Conservation (phyloP, 2,888 invertebrate genomes). For the Eledona agricola region DNA sequence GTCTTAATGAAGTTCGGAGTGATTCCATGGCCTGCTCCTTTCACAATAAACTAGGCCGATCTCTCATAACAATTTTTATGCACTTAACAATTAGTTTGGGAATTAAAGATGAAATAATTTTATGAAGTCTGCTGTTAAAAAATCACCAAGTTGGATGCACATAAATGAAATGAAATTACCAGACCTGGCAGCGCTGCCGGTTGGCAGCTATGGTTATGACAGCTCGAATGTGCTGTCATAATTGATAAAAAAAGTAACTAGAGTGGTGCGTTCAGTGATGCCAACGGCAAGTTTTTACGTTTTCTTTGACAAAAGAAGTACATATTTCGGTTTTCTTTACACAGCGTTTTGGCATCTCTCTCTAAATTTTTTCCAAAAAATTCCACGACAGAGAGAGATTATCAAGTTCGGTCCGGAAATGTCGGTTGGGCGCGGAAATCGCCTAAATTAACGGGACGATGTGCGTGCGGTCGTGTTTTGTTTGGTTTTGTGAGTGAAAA, state of each 20-base stretch:
- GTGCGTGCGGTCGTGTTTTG: slow-evolving; percentile 5
- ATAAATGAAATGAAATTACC: no score
- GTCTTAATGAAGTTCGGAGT: no score
- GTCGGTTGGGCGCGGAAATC: slow-evolving; percentile 20
- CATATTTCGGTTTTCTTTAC: slow-evolving; percentile 43
- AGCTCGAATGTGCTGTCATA: neutral
- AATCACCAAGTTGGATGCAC: no score
- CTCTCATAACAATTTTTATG: no score
- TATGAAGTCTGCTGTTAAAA: no score
- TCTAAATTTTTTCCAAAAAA: slow-evolving; percentile 51
- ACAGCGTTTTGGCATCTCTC: slow-evolving; percentile 47
- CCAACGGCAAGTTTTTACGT: slow-evolving; percentile 35
- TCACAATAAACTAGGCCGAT: no score
- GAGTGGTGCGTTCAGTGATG: slow-evolving; percentile 6
- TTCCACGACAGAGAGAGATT: slow-evolving; percentile 47
- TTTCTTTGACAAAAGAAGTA: slow-evolving; percentile 34
- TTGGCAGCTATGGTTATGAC: slow-evolving; percentile 1
- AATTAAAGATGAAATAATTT: no score
- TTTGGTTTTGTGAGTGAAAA: slow-evolving; percentile 21
- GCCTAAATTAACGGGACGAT: slow-evolving; percentile 12
- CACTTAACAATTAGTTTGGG: no score
- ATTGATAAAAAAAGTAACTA: slow-evolving; percentile 17
- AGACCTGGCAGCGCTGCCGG: no score
- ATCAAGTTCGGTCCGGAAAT: slow-evolving; percentile 33
- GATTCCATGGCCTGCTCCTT: no score